Evolutionary conservation across 2,888 invertebrate genomes (phyloP), one percentile per base, ranked within the genome.

Genomic region (Hedya salicella): DNA sequence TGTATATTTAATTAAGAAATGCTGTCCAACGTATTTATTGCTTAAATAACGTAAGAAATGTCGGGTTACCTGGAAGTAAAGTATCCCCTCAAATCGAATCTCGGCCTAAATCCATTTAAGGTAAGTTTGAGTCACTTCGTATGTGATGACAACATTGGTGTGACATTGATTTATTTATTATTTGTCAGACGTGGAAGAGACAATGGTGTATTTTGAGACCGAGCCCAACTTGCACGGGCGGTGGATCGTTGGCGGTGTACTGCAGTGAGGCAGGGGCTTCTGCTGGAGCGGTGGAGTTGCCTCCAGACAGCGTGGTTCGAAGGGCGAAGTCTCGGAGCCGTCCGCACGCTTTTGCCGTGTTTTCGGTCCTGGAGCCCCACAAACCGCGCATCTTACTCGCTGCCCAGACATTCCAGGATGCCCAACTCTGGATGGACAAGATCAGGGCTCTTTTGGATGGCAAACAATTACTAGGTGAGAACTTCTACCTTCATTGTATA

Each of bases 391-490:
- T 96, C 14, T 94, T 95, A 69, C 88, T 96, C 66, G 94, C 95
- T 0, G 95, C 95, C 0, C 90, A 83, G 62, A 94, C 94, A 0
- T 94, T 95, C 70, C 93, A 93, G 17, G 95, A 95, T 68, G 93
- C 94, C 5, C 95, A 95, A 75, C 78, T 90, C 56, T 96, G 96
- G 96, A 96, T 96, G 94, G 90, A 93, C 11, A 94, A 93, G 69
- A 93, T 95, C 52, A 86, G 93, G 68, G 83, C 88, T 68, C 85
- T 95, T 70, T 76, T 95, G 21, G 79, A 88, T 78, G 82, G 89
- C 74, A 77, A 86, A 80, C 82, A 89, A 75, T 68, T 86, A 76
- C 73, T 84, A 71, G 80, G 89, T 91, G 68, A 86, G 83, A 78
- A 32, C 14, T 46, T 60, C 63, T 70, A 69, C 68, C 68, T 68